phyloP scores from a whole-genome alignment of 2,888 invertebrate species.

The Drosophila quinaria region DNA sequence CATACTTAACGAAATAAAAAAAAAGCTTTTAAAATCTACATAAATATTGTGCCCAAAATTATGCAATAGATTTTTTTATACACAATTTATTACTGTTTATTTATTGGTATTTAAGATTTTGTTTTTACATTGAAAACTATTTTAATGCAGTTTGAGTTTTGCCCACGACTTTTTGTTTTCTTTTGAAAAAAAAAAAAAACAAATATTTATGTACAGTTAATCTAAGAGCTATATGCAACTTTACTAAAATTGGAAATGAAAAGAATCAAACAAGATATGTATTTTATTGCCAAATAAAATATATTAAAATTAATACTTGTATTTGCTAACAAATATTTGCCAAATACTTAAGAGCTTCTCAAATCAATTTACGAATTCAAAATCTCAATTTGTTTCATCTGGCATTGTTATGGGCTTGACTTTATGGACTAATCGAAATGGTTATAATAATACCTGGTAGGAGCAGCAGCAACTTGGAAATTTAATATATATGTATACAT shows the following conservation, averaged over 20 bases:
- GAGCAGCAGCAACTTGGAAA: slow-evolving; percentile 5
- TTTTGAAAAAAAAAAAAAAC: too few species aligned
- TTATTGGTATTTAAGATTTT: too few species aligned
- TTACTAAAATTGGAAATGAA: neutral
- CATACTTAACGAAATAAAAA: too few species aligned
- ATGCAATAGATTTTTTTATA: too few species aligned
- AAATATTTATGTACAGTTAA: too few species aligned
- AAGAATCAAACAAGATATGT: neutral
- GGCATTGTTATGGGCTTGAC: slow-evolving; percentile 6
- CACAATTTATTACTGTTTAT: too few species aligned
- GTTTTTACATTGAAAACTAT: too few species aligned
- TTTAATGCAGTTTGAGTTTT: too few species aligned
- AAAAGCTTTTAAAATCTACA: too few species aligned
- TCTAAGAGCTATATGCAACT: too few species aligned
- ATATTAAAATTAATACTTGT: neutral
- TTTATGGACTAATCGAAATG: slow-evolving; percentile 18
- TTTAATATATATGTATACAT: slow-evolving; percentile 18
- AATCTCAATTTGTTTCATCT: slow-evolving; percentile 11
- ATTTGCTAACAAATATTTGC: neutral
- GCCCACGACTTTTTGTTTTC: too few species aligned
- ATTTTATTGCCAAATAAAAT: neutral
- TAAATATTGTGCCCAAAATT: too few species aligned
- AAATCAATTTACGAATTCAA: neutral
- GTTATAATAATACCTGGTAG: neutral
- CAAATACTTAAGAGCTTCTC: neutral